Conservation (phyloP, 2,888 invertebrate genomes). For the Cryptocephalus primarius region DNA sequence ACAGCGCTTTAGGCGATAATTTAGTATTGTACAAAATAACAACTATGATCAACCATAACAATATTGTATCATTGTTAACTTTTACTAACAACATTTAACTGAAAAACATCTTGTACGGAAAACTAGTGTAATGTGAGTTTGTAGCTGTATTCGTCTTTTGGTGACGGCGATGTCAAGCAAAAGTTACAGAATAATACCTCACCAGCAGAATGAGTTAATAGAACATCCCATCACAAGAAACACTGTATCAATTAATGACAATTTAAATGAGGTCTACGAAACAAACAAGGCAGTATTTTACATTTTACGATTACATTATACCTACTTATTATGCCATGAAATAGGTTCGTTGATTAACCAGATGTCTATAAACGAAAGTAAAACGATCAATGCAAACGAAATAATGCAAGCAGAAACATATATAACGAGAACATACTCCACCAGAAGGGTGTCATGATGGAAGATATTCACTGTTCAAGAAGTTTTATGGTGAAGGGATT, state of each 20-base stretch:
- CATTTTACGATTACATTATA: conserved; percentile 10
- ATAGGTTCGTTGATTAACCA: conserved; percentile 20
- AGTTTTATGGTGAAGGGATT: too few relatives aligned
- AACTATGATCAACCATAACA: conserved; percentile 38
- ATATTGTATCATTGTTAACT: conserved; percentile 35
- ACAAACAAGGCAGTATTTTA: conserved; percentile 7
- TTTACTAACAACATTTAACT: conserved; percentile 38
- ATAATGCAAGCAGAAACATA: background rate
- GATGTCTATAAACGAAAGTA: conserved; percentile 21
- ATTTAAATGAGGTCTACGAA: too few relatives aligned
- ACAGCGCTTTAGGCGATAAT: conserved; percentile 11
- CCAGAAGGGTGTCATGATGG: conserved; percentile 20
- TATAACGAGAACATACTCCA: conserved; percentile 2
- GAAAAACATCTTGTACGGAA: conserved; percentile 16
- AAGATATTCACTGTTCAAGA: conserved; percentile 14
- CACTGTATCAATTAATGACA: conserved; percentile 1
- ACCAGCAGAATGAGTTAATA: conserved; percentile 13
- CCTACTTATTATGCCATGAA: conserved; percentile 9
- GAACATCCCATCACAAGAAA: conserved; percentile 27
- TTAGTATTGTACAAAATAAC: conserved; percentile 34
- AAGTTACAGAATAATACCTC: conserved; percentile 10
- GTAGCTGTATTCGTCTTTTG: conserved; percentile 13
- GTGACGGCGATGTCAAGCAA: conserved; percentile 12
- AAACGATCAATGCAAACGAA: background rate
- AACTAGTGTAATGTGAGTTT: too few relatives aligned